Evolutionary conservation across 2,113 vertebrate genomes (phyloP), one percentile per base, ranked within the genome.

Genomic region (Puntigrus tetrazona): DNA sequence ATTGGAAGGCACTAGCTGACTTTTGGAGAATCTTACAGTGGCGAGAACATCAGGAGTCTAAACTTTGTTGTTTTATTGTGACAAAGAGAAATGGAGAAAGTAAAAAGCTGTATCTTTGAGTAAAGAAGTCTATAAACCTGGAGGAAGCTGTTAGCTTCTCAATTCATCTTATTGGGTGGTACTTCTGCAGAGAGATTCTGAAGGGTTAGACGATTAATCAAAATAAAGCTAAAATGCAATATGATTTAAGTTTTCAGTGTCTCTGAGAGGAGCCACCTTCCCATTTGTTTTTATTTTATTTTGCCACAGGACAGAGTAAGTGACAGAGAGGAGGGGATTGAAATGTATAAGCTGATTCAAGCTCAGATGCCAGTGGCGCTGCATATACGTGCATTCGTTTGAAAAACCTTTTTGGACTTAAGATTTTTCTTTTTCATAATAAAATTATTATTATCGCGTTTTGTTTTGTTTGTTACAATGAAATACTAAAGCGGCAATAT

Each of bases 81-180:
- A 79, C 57, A 61, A 41, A 43, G 57, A 79, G 16, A 61, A 79
- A 79, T 27, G 36, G 57, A 43, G 34, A 57, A 59, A 57, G 52
- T 13, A 50, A 47, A 31, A 50, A 75, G 73, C 16, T 31, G 45
- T n/a, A n/a, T 75, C 73, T 25, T 41, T 7, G 29, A 77, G 29
- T 52, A 34, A 38, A 34, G 20, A 25, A 50, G 9, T 57, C 18
- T 41, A 73, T 45, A 73, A 73, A 73, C 22, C 38, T 27, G 69
- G 69, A 73, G 69, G 69, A 45, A 25, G n/a, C 69, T 4, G 38
- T 45, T 73, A 45, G n/a, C 22, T 25, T 73, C 25, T 22, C 13
- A 38, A 73, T 73, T 73, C 38, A 73, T 73, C 69, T 73, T 73
- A 43, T 7, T 14, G 69, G 22, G 43, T 13, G 2, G 25, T 72